These are phyloP conservation scores for Hexactinellida sp. DNA, from an alignment of 37 sponge, comb jelly and placozoan species.

Conservation along the genomic window DNA sequence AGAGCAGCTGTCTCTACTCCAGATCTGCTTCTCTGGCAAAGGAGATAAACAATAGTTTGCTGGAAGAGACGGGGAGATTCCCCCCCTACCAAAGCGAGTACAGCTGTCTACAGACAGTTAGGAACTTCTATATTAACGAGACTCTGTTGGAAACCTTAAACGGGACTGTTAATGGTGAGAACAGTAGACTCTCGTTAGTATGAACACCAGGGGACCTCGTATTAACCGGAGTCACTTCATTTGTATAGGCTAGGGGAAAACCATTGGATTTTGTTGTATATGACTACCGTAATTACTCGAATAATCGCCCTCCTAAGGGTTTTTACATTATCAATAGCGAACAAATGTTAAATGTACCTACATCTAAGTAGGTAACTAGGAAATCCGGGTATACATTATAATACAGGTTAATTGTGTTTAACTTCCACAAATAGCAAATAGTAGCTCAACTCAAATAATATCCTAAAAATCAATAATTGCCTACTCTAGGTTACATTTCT, in stretches of 20 bases:
- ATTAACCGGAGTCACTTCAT: no score
- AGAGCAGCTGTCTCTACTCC: background rate
- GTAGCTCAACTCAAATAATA: no score
- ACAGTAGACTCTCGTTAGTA: no score
- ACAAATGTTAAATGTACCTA: no score
- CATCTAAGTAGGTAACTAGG: no score
- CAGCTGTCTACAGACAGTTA: conserved; percentile 8
- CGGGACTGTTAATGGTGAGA: background rate
- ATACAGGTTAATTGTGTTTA: no score
- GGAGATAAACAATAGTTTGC: background rate
- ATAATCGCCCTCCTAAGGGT: background rate
- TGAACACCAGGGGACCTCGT: no score
- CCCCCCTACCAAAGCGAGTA: background rate
- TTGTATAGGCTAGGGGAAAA: no score
- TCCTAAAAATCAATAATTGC: background rate
- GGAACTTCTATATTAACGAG: background rate
- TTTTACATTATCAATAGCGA: no score
- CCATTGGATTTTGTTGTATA: background rate
- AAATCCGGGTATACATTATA: no score
- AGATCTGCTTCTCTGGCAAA: background rate
- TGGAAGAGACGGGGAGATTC: background rate
- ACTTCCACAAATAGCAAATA: no score
- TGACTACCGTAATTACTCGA: background rate
- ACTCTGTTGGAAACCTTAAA: background rate
- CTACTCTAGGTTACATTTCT: no score